Base-by-base conservation (phyloP, 2,797 vertebrate species). In the Hydrophis major region DNA sequence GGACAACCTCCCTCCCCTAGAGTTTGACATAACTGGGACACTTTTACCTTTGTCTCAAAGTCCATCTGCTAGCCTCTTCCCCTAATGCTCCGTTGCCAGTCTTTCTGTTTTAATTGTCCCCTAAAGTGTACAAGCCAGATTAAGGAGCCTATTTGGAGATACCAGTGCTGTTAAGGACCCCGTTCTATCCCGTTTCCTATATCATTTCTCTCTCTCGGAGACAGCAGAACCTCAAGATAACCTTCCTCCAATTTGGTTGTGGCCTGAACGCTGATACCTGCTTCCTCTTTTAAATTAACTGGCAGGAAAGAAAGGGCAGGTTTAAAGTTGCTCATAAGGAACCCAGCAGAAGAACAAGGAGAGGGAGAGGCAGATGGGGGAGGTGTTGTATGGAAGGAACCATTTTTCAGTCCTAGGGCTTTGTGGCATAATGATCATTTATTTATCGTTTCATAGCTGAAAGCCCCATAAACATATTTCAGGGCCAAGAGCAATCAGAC, bases 61-160 rank as follows among this genome's bases (percentile, higher is more conserved):
- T 74, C 32, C 69, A 37, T 20, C 14, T 4, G 37, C 37, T 20
- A 12, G 0, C 4, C 4, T 61, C 78, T 47, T 86, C 6, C 50
- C 50, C 50, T 1, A 53, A 53, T 53, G 50, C 1, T 93, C 89
- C 50, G 28, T 90, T 87, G 78, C 89, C 78, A 90, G 55, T 50
- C 56, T 63, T 89, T 27, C 86, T 50, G 89, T 92, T 0, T 0
- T 74, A 63, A 94, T 88, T 89, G 90, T 86, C 87, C 90, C 91
- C 90, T 94, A 95, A 90, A 87, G 25, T 89, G 13, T 88, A 50
- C 16, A 94, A 95, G 94, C 27, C 42, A 13, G 61, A 94, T 90
- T 94, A 92, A 66, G 47, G 74, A 91, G 92, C 86, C 91, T 83
- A 4, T 63, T 59, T 74, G 74, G 11, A 11, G 6, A 78, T 14